These are phyloP conservation scores for Embiotoca jacksoni DNA, from an alignment of 2,113 vertebrate species.

Conservation along the genomic window DNA sequence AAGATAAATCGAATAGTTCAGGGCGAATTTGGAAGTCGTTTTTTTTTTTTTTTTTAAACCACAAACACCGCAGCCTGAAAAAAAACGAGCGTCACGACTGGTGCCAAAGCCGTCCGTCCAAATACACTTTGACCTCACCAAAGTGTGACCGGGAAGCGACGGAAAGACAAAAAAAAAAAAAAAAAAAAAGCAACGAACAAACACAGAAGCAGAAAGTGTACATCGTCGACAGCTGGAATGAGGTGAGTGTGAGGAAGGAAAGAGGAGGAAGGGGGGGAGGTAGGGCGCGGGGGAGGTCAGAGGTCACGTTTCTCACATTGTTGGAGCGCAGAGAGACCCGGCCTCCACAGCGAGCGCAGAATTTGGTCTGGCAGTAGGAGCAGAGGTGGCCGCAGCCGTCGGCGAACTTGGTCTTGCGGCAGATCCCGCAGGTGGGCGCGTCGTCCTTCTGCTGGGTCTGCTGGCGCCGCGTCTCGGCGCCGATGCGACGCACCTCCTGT, in stretches of 20 bases:
- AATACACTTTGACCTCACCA: conserved; percentile 67
- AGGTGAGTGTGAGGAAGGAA: conserved; percentile 25
- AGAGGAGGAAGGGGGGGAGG: not conserved
- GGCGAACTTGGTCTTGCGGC: conserved; percentile 98
- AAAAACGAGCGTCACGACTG: not conserved
- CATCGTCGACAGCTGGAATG: conserved; percentile 42
- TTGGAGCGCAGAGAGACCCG: conserved; percentile 97
- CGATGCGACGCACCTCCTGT: conserved; percentile 97
- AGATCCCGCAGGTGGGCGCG: conserved; percentile 97
- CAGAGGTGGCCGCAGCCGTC: conserved; percentile 98
- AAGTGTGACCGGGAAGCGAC: conserved; percentile 68
- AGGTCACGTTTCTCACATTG: conserved; percentile 88
- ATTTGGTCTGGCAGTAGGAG: conserved; percentile 98
- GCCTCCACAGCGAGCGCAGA: conserved; percentile 96
- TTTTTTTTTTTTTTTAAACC: not conserved
- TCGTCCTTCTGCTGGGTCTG: conserved; percentile 96
- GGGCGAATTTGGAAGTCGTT: too few relatives aligned
- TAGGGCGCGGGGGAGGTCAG: not conserved
- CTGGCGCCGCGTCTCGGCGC: conserved; percentile 93
- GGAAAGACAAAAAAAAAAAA: conserved; percentile 36
- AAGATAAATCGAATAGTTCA: too few relatives aligned
- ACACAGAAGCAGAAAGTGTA: conserved; percentile 47
- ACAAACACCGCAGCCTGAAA: conserved; percentile 28
- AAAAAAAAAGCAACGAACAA: not conserved
- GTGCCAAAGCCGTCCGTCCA: conserved; percentile 59